These are phyloP conservation scores for Oegoconia quadripuncta DNA, from an alignment of 2,888 invertebrate genomes.

Conservation along the genomic window DNA sequence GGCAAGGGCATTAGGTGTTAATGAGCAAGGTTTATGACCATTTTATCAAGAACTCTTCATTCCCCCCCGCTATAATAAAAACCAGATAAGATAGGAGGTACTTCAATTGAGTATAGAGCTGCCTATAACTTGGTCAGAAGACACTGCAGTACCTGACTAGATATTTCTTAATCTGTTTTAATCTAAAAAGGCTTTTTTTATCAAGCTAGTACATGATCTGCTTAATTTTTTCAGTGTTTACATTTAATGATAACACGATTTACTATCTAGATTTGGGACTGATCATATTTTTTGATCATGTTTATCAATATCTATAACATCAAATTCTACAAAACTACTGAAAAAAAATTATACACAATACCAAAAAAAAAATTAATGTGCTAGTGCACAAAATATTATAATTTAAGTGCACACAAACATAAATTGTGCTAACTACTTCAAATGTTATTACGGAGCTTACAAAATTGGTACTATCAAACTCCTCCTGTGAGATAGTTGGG, in stretches of 20 bases:
- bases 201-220: constrained; percentile 46
- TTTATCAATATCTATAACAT: background rate
- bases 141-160: constrained; percentile 17
- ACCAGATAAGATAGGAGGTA: constrained; percentile 22
- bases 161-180: constrained; percentile 40
- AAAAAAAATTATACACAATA: background rate
- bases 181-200: constrained; percentile 34
- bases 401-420: constrained; percentile 28
- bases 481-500: constrained; percentile 56
- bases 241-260: constrained; percentile 28
- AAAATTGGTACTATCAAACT: constrained; percentile 55
- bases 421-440: constrained; percentile 42
- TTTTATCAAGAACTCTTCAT: constrained; percentile 8
- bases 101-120: constrained; percentile 17
- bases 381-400: constrained; percentile 15
- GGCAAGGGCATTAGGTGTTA: constrained; percentile 6
- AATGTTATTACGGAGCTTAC: constrained; percentile 53
- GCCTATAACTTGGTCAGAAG: constrained; percentile 21
- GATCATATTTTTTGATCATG: too few species aligned
- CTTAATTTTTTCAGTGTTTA: constrained; percentile 48
- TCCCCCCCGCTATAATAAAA: constrained; percentile 5
- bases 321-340: background rate
- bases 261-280: too few species aligned
- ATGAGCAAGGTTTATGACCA: constrained; percentile 11
- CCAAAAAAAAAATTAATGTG: background rate